Base-by-base conservation (phyloP, 2,888 invertebrate species). In the Meteorus colon region DNA sequence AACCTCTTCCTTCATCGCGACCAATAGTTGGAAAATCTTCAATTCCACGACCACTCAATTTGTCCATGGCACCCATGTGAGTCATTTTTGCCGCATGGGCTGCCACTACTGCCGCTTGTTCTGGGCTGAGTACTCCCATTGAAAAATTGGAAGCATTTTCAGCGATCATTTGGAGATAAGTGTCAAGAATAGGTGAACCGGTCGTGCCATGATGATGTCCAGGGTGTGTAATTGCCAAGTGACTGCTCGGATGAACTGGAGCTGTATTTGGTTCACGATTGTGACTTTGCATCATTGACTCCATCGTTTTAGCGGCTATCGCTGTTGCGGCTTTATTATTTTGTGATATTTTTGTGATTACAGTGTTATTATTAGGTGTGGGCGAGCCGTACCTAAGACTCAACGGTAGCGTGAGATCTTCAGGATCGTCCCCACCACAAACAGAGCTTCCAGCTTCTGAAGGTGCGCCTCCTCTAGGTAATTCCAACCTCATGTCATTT, bases 121-220 rank as follows among this genome's bases (percentile, higher is more conserved):
- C 94, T 67, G 93, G 92, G 80, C 92, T 92, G 88, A 94, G 91
- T 14, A 92, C 92, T 91, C 93, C 92, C 76, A 77, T 75, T 91
- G 92, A 87, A 91, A 94, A 93, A 78, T 94, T 93, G 70, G 34
- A 34, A 34, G 95, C 94, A 86, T 95, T 96, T 88, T 96, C 96
- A 2, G 96, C 95, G 85, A 97, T 96, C 85, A 96, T 94, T 89
- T 97, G 96, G 78, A 97, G 92, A 88, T 97, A 97, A 16, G 96
- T 96, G 89, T 97, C 96, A 78, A 97, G 90, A 75, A 97, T 92
- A 2, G 96, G 95, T 93, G 71, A 95, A 92, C 78, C 94, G 92
- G 84, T 63, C 37, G 84, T 74, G 88, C 90, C 74, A 88, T 91
- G 78, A 88, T 90, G 81, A 67, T 80, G 77, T 65, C 79, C 80